A percentile compares a stretch with the other conserved stretches of the same genome.
Evolutionary conservation across 1,140 invertebrate genomes (phyloP).

Genomic region (Hylyphantes graminicola): DNA sequence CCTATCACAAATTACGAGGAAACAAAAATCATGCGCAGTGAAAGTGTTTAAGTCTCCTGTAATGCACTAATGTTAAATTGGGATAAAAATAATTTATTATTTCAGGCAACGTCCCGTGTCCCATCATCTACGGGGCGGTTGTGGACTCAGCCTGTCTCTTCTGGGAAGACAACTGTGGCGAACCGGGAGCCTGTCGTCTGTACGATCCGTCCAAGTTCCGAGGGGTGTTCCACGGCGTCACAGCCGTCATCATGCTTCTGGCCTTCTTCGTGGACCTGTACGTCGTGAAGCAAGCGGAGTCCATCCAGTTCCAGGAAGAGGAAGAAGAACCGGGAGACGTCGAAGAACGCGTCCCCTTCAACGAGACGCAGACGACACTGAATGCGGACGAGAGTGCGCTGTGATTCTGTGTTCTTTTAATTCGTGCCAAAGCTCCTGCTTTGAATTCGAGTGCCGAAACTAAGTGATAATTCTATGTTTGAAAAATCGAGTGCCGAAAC

Average conservation of each 20-base stretch:
- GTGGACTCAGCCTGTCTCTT: conserved; percentile 91
- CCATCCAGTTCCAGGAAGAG: conserved; percentile 77
- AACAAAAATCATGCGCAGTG: too few species aligned
- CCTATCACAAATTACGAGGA: too few species aligned
- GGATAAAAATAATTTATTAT: neutral
- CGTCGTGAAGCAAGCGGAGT: conserved; percentile 84
- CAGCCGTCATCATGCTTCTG: conserved; percentile 81
- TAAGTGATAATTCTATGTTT: too few species aligned
- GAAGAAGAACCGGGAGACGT: conserved; percentile 13
- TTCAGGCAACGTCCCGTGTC: conserved; percentile 87
- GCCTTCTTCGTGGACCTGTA: conserved; percentile 85
- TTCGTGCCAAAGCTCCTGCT: too few species aligned
- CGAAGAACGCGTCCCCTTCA: conserved; percentile 57
- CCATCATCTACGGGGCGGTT: conserved; percentile 90
- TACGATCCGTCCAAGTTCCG: conserved; percentile 87
- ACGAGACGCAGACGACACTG: conserved; percentile 28
- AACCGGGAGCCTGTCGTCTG: conserved; percentile 82
- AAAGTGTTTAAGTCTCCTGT: too few species aligned
- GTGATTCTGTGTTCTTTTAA: too few species aligned
- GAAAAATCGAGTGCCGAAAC: too few species aligned
- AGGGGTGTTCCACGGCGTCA: conserved; percentile 88
- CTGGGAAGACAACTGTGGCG: conserved; percentile 84
- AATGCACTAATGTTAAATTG: neutral
- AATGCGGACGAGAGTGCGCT: conserved; percentile 1
- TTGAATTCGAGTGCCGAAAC: too few species aligned